These are phyloP conservation scores for Eilema depressum DNA, from an alignment of 2,888 invertebrate species.

Conservation along the genomic window DNA sequence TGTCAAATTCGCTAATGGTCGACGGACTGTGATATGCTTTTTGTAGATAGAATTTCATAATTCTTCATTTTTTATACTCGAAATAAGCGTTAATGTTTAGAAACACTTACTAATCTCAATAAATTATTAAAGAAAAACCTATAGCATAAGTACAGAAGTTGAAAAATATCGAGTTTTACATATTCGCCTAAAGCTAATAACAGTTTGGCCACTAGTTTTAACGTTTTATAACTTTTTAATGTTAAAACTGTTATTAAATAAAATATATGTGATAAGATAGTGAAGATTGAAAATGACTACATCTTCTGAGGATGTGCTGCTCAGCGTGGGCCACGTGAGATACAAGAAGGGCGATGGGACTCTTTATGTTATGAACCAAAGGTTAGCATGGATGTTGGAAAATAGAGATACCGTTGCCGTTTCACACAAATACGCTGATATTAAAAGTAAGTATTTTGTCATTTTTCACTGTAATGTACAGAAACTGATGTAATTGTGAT, in stretches of 20 bases:
- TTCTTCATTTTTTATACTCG: constrained; percentile 59
- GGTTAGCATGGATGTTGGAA: constrained; percentile 98
- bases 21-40: constrained; percentile 73
- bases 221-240: constrained; percentile 52
- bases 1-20: constrained; percentile 79
- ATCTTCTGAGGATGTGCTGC: constrained; percentile 97
- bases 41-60: constrained; percentile 67
- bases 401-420: constrained; percentile 96
- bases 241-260: constrained; percentile 43
- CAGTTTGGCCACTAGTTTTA: constrained; percentile 52
- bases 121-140: constrained; percentile 22
- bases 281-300: constrained; percentile 89
- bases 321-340: constrained; percentile 96
- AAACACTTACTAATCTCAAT: constrained; percentile 31
- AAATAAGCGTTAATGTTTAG: constrained; percentile 47
- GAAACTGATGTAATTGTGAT: neutral
- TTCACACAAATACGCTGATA: constrained; percentile 97
- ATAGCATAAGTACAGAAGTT: constrained; percentile 26
- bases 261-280: constrained; percentile 35
- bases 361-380: constrained; percentile 97
- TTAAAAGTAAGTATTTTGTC: constrained; percentile 92
- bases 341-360: constrained; percentile 99
- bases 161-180: constrained; percentile 31
- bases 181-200: constrained; percentile 40
- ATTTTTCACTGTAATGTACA: neutral